Evolutionary conservation across 2,797 vertebrate species (phyloP), one percentile per base, ranked within the genome.

Genomic region (Leptatherina wallacei): DNA sequence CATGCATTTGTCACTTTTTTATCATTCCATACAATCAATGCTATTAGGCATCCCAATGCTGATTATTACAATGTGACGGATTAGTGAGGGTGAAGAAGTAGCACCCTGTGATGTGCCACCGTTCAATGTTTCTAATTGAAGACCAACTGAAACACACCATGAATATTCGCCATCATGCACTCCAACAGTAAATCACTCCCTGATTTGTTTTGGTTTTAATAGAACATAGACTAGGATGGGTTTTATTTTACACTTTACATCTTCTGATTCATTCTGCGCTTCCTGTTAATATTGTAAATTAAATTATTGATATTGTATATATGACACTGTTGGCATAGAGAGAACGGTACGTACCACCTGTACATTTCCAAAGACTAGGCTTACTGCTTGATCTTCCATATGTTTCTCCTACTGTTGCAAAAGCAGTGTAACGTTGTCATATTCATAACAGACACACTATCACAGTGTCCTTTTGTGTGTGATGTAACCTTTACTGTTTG

Each of bases 271-370:
- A 82, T 84, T 83, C 88, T 85, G 86, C 93, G 88, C 93, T 89
- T 84, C 58, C 71, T 95, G 93, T 95, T 95, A 89, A 93, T 94
- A 92, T 89, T 93, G 93, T 93, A 94, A 85, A 93, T 90, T 93
- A 92, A 96, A 94, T 97, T 96, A 97, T 96, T 96, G 94, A 91
- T 80, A 77, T 92, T 92, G 84, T 92, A 81, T 54, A 77, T 78
- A 77, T 62, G 66, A 80, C 40, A 66, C 81, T 71, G 80, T 85
- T 78, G 73, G 85, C 84, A 83, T 87, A 79, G 82, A 89, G 79
- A 87, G 75, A 59, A 87, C 70, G 77, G 84, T 57, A 85, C 66
- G 68, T 68, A 80, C 78, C 75, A 83, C 65, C 77, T 73, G 82
- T 59, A 88, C 80, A 88, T 90, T 90, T 90, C 92, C 92, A 93